Evolutionary conservation across 2,797 vertebrate species (phyloP).

Genomic region (Etheostoma perlongum): DNA sequence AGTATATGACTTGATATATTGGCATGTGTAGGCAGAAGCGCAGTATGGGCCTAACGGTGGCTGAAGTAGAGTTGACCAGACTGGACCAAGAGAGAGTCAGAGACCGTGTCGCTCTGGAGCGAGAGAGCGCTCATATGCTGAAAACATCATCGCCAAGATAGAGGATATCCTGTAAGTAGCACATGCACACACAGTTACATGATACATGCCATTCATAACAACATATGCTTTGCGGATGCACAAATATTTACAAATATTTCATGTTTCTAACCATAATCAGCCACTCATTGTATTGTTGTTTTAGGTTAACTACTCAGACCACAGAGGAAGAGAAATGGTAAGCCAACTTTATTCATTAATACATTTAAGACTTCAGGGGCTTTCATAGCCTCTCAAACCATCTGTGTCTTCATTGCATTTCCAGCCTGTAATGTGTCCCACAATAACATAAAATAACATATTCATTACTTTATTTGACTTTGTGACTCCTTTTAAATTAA

Average conservation of each 20-base stretch:
- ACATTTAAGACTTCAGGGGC: constrained; percentile 1
- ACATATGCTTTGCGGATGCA: not conserved
- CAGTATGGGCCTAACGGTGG: constrained; percentile 96
- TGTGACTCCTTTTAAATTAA: constrained; percentile 3
- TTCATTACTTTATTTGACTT: constrained; percentile 12
- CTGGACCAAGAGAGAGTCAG: constrained; percentile 91
- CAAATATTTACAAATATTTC: not conserved
- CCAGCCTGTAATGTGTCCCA: constrained; percentile 16
- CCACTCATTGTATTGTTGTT: constrained; percentile 33
- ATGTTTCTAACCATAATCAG: not conserved
- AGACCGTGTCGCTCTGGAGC: constrained; percentile 89
- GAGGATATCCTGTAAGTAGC: constrained; percentile 94
- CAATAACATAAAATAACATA: constrained; percentile 6
- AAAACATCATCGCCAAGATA: constrained; percentile 94
- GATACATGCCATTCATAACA: not conserved
- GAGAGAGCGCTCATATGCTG: constrained; percentile 92
- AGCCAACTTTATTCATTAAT: constrained; percentile 17
- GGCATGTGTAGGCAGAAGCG: constrained; percentile 91
- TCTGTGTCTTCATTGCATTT: constrained; percentile 43
- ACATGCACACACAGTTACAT: constrained; percentile 5
- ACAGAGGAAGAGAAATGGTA: constrained; percentile 96
- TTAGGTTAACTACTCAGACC: constrained; percentile 90
- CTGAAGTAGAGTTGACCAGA: constrained; percentile 90
- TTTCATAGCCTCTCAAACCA: constrained; percentile 24
- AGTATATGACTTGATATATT: constrained; percentile 14